Base-by-base conservation (phyloP, 2,113 vertebrate genomes). In the Balaeniceps rex region DNA sequence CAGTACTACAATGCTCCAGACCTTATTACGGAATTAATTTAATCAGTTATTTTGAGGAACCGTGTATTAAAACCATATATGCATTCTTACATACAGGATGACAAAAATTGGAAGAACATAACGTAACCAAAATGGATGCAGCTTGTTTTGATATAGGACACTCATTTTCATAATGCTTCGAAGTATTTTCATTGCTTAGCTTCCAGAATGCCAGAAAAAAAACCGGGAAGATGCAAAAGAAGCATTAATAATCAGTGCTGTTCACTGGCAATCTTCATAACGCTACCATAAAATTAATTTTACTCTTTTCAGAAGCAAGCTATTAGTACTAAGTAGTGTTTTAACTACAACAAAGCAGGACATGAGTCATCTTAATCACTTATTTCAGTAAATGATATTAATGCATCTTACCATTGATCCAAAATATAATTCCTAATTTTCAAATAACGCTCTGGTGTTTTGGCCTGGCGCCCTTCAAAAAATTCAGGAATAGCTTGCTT, bases 341-440 rank as follows among this genome's bases (percentile, higher is more conserved):
- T 77, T 55, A 90, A 33, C 29, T 40, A 25, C 42, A 94, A 18
- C 33, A 83, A 61, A 83, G 21, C 66, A 85, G 58, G 24, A 34
- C 49, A 69, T 2, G 6, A 40, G 29, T 70, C 29, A 64, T 36
- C 57, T 61, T 54, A 64, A 84, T 57, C 22, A 54, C 40, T 89
- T 61, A 46, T 31, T 88, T 68, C 55, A 69, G 6, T n/a, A 55
- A 70, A 58, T 24, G 2, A 60, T 64, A 69, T 66, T 4, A 89
- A 60, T 19, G 23, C 55, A 66, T 77, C 98, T 98, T 98, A 99
- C 99, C 99, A 99, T 33, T 99, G 99, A 96, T 99, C 99, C 98
- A 99, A 97, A 97, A 99, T 99, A 47, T 99, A 99, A 98, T 99
- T 99, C 87, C 99, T 98, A 83, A 99, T 99, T 98, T 99, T 99